Base-by-base conservation (phyloP, 1,140 invertebrate species). In the Cardiocondyla obscurior region DNA sequence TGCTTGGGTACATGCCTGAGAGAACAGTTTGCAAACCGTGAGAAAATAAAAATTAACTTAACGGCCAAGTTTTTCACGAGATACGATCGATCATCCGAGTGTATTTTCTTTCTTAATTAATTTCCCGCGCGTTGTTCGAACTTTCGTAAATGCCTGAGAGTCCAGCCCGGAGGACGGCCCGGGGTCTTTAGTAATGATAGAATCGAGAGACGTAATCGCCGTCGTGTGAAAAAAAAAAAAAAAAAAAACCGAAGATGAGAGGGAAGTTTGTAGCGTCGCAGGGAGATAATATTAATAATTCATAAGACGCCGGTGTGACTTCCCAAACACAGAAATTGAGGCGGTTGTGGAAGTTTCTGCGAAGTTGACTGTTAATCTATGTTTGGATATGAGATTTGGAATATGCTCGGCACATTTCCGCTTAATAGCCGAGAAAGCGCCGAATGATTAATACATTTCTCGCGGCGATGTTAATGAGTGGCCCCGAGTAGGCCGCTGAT, bases 351-450 rank as follows among this genome's bases (percentile, higher is more conserved):
- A 19, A 77, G 44, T 22, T 39, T 28, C 5, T 39, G 22, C 16
- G 12, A 65, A 39, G 44, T 53, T 39, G 62, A 42, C 28, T 79
- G 60, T 79, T 79, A 79, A 79, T 67, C 33, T 67, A 67, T 22
- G 44, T 19, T 65, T 25, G 33, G 22, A 36, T 67, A 30, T 62
- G 28, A 76, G 57, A 74, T 62, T 44, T 22, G 5, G 14, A 62
- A 33, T 16, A 19, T 10, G 39, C 19, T 44, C 0, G 57, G 28
- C 73, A 67, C 33, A 55, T 10, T 67, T 42, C 36, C 25, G 33
- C n/a, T n/a, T 67, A 67, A 79, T 67, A 55, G 6, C 60, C 14
- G 46, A 42, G 57, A 67, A 39, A 65, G 33, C 33, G 19, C 42
- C 19, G 14, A 67, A 79, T 53, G 62, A 53, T 64, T 65, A 79